Conservation (phyloP, 2,888 invertebrate species). For the Seira musarum region DNA sequence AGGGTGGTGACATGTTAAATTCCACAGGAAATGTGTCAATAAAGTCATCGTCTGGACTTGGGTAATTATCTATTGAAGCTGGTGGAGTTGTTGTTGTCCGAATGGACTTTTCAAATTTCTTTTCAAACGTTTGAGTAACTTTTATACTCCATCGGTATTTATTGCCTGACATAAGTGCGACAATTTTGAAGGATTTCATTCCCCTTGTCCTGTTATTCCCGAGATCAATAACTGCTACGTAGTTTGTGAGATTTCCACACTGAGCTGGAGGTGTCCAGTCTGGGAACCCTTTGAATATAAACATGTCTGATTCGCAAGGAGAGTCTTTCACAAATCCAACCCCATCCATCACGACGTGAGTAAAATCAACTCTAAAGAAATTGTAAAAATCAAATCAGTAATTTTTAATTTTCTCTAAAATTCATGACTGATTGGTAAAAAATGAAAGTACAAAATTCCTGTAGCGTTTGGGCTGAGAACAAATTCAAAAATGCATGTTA, state of each 20-base stretch:
- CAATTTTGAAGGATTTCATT: slow-evolving; percentile 48
- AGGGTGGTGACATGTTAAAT: no score
- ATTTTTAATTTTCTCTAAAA: background rate
- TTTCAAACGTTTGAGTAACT: slow-evolving; percentile 49
- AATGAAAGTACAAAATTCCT: slow-evolving; percentile 34
- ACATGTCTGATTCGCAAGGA: slow-evolving; percentile 61
- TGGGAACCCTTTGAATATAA: slow-evolving; percentile 63
- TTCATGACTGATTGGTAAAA: no score
- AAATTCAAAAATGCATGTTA: slow-evolving; percentile 62
- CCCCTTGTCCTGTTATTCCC: slow-evolving; percentile 16
- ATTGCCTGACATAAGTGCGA: slow-evolving; percentile 62
- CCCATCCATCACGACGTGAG: slow-evolving; percentile 53
- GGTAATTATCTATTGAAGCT: background rate
- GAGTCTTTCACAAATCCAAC: slow-evolving; percentile 32
- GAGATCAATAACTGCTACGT: slow-evolving; percentile 58
- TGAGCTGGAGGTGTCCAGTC: slow-evolving; percentile 63
- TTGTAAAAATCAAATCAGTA: background rate
- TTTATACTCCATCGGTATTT: slow-evolving; percentile 65
- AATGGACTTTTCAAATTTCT: background rate
- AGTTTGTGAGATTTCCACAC: slow-evolving; percentile 63
- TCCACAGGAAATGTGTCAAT: no score
- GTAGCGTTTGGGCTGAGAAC: slow-evolving; percentile 27
- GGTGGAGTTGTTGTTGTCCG: background rate
- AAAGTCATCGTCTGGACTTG: background rate
- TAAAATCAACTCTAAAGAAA: slow-evolving; percentile 58